A percentile compares a stretch with the other conserved stretches of the same genome.
phyloP scores from a whole-genome alignment of 2,797 vertebrate species.

The Silurus aristotelis region DNA sequence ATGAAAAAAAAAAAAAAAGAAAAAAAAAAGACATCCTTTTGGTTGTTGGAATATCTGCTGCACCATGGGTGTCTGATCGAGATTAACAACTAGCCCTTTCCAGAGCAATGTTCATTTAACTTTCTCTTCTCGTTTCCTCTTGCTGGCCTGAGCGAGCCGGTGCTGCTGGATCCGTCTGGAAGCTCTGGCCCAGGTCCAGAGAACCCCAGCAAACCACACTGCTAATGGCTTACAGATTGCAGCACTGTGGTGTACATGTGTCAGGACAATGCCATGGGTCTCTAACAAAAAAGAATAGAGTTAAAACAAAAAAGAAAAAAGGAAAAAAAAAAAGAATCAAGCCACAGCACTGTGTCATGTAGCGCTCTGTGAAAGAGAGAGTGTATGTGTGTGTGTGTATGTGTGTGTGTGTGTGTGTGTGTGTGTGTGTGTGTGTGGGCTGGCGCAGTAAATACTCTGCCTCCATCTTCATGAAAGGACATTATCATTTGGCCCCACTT shows the following conservation, averaged over 20 bases:
- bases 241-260: constrained; percentile 77
- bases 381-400: constrained; percentile 35
- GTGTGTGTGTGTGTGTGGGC: constrained; percentile 42
- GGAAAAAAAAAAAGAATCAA: constrained; percentile 65
- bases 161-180: constrained; percentile 50
- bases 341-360: constrained; percentile 85
- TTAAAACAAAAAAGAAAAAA: constrained; percentile 19
- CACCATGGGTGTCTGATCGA: not conserved
- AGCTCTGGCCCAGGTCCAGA: constrained; percentile 84
- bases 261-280: constrained; percentile 78
- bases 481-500: constrained; percentile 88
- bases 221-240: constrained; percentile 93
- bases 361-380: constrained; percentile 28
- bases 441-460: constrained; percentile 75
- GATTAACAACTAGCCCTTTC: not conserved
- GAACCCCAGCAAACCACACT: constrained; percentile 66
- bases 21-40: no score
- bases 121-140: constrained; percentile 14
- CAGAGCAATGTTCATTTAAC: not conserved
- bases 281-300: constrained; percentile 60
- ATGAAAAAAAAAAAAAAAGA: not conserved
- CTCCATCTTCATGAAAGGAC: constrained; percentile 86
- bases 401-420: constrained; percentile 34
- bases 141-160: constrained; percentile 5
- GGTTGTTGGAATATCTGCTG: not conserved